Conservation (phyloP, 2,888 invertebrate species). For the Melanotus villosus region DNA sequence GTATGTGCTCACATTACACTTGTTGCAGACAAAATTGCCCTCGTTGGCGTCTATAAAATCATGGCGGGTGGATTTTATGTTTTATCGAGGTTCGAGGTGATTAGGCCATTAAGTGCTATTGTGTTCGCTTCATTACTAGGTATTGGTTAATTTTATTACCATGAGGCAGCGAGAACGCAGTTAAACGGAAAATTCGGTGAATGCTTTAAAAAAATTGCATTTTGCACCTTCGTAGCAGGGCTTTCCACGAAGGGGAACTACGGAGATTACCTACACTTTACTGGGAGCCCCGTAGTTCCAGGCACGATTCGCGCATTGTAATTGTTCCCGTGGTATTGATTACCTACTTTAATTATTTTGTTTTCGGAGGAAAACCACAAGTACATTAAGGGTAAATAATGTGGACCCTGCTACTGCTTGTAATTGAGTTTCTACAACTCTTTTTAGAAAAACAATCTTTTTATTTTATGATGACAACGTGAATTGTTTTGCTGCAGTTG, state of each 20-base stretch:
- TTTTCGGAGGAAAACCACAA: slow-evolving; percentile 26
- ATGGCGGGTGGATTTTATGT: slow-evolving; percentile 33
- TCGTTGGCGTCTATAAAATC: slow-evolving; percentile 29
- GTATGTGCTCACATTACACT: slow-evolving; percentile 19
- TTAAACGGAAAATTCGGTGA: slow-evolving; percentile 14
- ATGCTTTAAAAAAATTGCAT: slow-evolving; percentile 11
- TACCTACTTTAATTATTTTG: slow-evolving; percentile 35
- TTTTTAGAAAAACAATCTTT: slow-evolving; percentile 4
- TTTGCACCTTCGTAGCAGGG: background rate
- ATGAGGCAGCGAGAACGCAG: background rate
- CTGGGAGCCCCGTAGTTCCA: slow-evolving; percentile 9
- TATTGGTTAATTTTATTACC: slow-evolving; percentile 31
- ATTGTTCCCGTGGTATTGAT: slow-evolving; percentile 28
- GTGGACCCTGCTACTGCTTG: slow-evolving; percentile 9
- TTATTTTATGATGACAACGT: background rate
- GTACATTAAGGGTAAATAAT: slow-evolving; percentile 33
- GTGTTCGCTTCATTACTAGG: slow-evolving; percentile 22
- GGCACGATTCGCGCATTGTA: slow-evolving; percentile 19
- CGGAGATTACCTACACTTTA: too few species aligned
- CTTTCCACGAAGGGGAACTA: too few species aligned
- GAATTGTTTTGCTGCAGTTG: background rate
- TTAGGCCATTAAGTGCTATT: slow-evolving; percentile 32
- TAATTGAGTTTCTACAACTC: slow-evolving; percentile 21
- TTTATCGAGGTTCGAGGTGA: slow-evolving; percentile 32
- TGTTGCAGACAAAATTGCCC: slow-evolving; percentile 31